Base-by-base conservation (phyloP, 2,888 invertebrate genomes). In the Myathropa florea region DNA sequence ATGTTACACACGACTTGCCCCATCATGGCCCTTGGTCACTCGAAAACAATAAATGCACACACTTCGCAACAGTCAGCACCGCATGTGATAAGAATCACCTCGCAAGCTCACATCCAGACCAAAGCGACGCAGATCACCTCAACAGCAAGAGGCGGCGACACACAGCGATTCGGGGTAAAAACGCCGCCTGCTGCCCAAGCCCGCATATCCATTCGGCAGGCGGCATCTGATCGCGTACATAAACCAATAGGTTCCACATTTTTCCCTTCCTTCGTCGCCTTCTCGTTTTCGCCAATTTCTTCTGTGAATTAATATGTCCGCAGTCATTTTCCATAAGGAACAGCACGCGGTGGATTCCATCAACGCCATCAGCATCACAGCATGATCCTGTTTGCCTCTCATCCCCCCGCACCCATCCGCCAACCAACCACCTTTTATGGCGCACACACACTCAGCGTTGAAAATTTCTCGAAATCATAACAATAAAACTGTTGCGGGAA, bases 401-500 rank as follows among this genome's bases (percentile, higher is more conserved):
- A 24, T 21, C 24, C 36, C 3, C 30, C 7, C 18, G 39, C 46
- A 7, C 55, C 18, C 26, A 24, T 12, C 2, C 57, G 0, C 23
- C 18, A 10, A 55, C n/a, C 18, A 3, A 46, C 7, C 70, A 26
- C 12, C 55, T 6, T 4, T 18, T 60, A 6, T 61, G 7, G 26
- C 53, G 12, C 39, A 39, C 39, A 39, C 39, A 39, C 39, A 14
- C n/a, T 46, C 18, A 18, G 18, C 4, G 46, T 2, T 46, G 46
- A 46, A 76, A 85, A 82, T 83, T 82, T 81, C 82, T 68, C 30
- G 78, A 88, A 88, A 85, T 85, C 85, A 84, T 85, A 83, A 83
- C 88, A 85, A 88, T 88, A 88, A 88, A 88, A 85, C 70, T 76
- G 79, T 85, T 82, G 85, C 75, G 82, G 84, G 78, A 88, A 78